These are phyloP conservation scores for Lycia hirtaria DNA, from an alignment of 2,888 invertebrate species.

Conservation along the genomic window DNA sequence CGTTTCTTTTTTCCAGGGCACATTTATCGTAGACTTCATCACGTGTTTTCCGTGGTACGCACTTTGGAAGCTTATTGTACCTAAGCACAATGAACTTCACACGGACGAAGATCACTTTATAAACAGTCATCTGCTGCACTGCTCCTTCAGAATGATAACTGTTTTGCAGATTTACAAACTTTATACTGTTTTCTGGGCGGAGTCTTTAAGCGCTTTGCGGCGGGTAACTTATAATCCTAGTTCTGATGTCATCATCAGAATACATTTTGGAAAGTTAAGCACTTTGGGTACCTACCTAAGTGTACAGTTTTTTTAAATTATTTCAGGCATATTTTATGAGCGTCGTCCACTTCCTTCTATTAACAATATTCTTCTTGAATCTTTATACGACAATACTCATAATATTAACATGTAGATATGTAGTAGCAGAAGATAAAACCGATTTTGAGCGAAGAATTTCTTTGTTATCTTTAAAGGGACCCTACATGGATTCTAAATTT, in stretches of 20 bases:
- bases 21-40: constrained; percentile 74
- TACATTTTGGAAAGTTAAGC: too few relatives aligned
- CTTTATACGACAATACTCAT: constrained; percentile 75
- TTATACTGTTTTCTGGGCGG: constrained; percentile 72
- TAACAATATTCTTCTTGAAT: constrained; percentile 78
- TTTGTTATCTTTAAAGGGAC: constrained; percentile 51
- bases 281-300: too few relatives aligned
- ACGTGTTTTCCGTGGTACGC: constrained; percentile 81
- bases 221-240: constrained; percentile 69
- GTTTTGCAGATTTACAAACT: constrained; percentile 78
- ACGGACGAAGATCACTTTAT: constrained; percentile 55
- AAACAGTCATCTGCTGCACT: constrained; percentile 69
- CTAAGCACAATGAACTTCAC: constrained; percentile 69
- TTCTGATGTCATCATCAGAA: too few relatives aligned
- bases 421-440: constrained; percentile 54
- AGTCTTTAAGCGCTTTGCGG: constrained; percentile 74
- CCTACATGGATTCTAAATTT: constrained; percentile 59
- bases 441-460: constrained; percentile 55
- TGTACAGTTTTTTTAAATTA: not conserved
- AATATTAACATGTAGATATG: constrained; percentile 71
- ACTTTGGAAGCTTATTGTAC: constrained; percentile 61
- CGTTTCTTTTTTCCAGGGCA: constrained; percentile 56
- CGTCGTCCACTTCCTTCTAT: constrained; percentile 75
- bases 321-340: constrained; percentile 81
- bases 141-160: constrained; percentile 69